Evolutionary conservation across 1,140 invertebrate species (phyloP), one percentile per base, ranked within the genome.

Genomic region (Diprion similis): DNA sequence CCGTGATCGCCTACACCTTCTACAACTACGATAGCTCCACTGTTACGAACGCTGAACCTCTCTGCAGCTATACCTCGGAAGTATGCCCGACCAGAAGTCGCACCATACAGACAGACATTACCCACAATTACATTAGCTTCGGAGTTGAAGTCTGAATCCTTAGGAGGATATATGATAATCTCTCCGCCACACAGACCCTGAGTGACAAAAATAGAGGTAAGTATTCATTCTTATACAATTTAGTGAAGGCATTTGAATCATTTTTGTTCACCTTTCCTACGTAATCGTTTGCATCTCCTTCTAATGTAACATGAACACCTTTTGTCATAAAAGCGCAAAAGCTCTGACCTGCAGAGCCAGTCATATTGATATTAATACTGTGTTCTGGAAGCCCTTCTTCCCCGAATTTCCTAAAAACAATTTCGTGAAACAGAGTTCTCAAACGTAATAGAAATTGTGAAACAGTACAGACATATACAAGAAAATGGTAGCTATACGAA

Each of bases 261-360:
- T 19, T 37, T 37, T 37, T 37, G 6, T 37, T 76, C 72, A 85
- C 84, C 70, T 88, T 88, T 89, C 97, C 98, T 74, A 99, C 98
- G 88, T 99, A 99, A 88, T 99, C 98, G 87, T 99, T 99, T 68
- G 98, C 95, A 89, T 99, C 98, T 70, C 98, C 98, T 88, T 98
- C 97, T 6, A 99, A 90, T 11, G 92, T 95, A 1, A 99, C 94
- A 77, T 93, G 93, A 73, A 99, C 91, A 46, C 98, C 98, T 75
- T 93, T 94, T 0, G 95, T 93, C 75, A 99, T 88, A 89, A 99
- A 99, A n/a, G 98, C 98, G 87, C 98, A 97, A 89, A 99, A 99
- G 84, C 97, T 99, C 89, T 99, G 98, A 46, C 98, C 98, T 45
- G 98, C 98, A n/a, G 97, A 98, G 10, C 98, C 98, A 75, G 89